Percentiles rank a stretch among this genome's conserved stretches.
Evolutionary conservation across 2,888 invertebrate genomes (phyloP).

Genomic region (Scaeva pyrastri): DNA sequence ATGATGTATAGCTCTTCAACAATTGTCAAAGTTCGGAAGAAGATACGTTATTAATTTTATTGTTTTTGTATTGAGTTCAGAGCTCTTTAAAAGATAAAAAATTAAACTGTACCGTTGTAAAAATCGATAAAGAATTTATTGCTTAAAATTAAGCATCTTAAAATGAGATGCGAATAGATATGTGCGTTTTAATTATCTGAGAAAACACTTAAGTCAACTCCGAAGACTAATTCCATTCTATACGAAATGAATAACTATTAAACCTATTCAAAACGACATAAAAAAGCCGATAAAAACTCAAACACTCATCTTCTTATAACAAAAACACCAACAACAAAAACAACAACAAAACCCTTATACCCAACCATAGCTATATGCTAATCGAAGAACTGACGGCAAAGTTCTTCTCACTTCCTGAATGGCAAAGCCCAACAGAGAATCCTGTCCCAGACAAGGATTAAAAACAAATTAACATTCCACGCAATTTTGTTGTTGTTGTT

Average conservation of each 20-base stretch:
- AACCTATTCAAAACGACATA: not conserved
- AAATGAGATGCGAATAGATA: not conserved
- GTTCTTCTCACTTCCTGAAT: constrained; percentile 18
- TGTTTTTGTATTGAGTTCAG: too few relatives aligned
- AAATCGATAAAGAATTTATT: too few relatives aligned
- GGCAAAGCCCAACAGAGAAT: constrained; percentile 2
- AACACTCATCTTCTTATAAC: constrained; percentile 7
- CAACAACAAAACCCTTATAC: constrained; percentile 2
- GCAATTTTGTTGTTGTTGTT: constrained; percentile 11
- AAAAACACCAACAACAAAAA: not conserved
- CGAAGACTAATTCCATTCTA: not conserved
- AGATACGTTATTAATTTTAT: too few relatives aligned
- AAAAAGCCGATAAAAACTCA: constrained; percentile 1
- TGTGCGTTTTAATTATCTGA: not conserved
- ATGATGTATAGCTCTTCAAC: too few relatives aligned
- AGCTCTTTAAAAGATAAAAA: too few relatives aligned
- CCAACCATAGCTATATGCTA: not conserved
- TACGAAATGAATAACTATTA: not conserved
- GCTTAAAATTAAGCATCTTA: not conserved
- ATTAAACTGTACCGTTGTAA: too few relatives aligned
- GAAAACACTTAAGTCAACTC: too few relatives aligned
- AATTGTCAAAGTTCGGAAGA: too few relatives aligned
- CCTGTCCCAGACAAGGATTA: constrained; percentile 52
- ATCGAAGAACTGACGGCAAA: constrained; percentile 2
- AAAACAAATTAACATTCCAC: constrained; percentile 45